A percentile compares a stretch with the other conserved stretches of the same genome.
phyloP scores from a whole-genome alignment of 2,113 vertebrate genomes.

The Epinephelus fuscoguttatus region DNA sequence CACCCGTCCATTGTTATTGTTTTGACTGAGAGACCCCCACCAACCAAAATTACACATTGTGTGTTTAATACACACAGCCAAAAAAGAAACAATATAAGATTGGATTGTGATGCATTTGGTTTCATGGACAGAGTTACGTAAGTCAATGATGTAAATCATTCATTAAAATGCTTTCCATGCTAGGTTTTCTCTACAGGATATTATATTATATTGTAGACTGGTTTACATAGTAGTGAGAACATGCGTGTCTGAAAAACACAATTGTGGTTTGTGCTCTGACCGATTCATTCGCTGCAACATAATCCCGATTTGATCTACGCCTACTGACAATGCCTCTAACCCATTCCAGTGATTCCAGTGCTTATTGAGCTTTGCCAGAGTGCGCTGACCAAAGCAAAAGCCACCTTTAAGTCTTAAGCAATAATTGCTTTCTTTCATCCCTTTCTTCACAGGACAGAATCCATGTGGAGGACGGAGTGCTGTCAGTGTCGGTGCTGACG shows the following conservation, averaged over 20 bases:
- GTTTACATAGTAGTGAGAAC: background rate
- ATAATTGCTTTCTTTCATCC: conserved; percentile 74
- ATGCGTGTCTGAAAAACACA: conserved; percentile 21
- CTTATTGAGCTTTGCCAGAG: conserved; percentile 44
- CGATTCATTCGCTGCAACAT: conserved; percentile 31
- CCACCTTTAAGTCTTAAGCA: conserved; percentile 46
- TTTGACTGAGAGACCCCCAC: no score
- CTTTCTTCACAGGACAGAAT: conserved; percentile 90
- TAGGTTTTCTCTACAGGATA: background rate
- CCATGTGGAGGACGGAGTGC: conserved; percentile 91
- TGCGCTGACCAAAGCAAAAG: conserved; percentile 42
- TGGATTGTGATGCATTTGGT: background rate
- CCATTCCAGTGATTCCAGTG: conserved; percentile 35
- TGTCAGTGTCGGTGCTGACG: conserved; percentile 89
- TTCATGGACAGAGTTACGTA: background rate
- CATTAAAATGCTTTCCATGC: background rate
- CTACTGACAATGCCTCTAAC: conserved; percentile 37
- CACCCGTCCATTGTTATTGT: no score
- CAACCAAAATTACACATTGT: no score
- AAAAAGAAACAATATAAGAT: background rate
- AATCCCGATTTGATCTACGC: conserved; percentile 55
- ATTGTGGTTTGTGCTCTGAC: conserved; percentile 23
- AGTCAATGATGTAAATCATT: background rate
- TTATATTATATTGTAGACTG: background rate
- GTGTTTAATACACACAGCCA: background rate